phyloP scores from a whole-genome alignment of 2,113 vertebrate species.

The Anas platyrhynchos region DNA sequence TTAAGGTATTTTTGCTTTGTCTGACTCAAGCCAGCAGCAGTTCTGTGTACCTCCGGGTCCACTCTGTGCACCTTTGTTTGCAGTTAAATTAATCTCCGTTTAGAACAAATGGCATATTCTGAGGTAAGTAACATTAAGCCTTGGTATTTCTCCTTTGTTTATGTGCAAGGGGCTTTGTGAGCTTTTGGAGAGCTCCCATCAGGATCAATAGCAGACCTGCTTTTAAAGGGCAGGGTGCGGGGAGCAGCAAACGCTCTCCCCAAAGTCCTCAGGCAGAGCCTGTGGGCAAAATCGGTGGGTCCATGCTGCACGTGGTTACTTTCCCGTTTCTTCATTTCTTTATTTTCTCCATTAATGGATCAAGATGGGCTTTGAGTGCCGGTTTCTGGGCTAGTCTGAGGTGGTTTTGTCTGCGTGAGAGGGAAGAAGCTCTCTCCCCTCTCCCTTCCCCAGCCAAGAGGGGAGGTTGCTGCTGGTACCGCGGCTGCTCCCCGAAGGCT shows the following conservation, averaged over 20 bases:
- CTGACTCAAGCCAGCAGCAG: background rate
- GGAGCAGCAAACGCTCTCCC: background rate
- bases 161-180: constrained; percentile 38
- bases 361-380: background rate
- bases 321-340: background rate
- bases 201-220: background rate
- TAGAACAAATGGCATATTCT: constrained; percentile 46
- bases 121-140: constrained; percentile 41
- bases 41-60: background rate
- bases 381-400: background rate
- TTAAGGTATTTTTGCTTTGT: background rate
- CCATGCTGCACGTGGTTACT: accelerated
- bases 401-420: background rate
- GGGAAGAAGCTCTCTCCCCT: background rate
- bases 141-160: constrained; percentile 12
- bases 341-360: background rate
- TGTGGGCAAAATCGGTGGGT: background rate
- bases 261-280: background rate
- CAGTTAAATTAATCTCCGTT: background rate
- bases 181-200: constrained; percentile 7
- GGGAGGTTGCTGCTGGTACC: background rate
- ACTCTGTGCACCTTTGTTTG: background rate
- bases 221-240: constrained; percentile 10
- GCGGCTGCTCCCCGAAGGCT: background rate
- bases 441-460: too few relatives aligned